Percentiles rank a stretch among this genome's conserved stretches.
Conservation (phyloP, 2,113 vertebrate species). For the Tetrao urogallus region DNA sequence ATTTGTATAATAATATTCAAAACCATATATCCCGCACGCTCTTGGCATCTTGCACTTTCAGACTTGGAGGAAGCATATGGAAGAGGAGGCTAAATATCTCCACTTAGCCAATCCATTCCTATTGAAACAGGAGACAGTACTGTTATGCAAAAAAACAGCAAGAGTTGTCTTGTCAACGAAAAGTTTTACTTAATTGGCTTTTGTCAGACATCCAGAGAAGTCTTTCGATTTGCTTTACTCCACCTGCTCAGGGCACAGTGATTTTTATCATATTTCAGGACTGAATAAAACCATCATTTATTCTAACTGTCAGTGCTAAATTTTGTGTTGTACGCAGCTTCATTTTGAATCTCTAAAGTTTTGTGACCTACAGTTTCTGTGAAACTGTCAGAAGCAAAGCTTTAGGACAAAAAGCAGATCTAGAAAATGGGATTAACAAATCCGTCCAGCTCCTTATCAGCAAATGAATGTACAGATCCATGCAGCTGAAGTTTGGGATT, state of each 20-base stretch:
- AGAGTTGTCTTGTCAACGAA: neutral
- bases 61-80: neutral
- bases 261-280: neutral
- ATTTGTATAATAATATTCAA: neutral
- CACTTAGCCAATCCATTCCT: neutral
- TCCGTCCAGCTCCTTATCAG: neutral
- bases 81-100: neutral
- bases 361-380: neutral
- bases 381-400: neutral
- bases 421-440: neutral
- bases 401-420: neutral
- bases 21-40: neutral
- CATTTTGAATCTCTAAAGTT: neutral
- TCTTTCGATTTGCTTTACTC: neutral
- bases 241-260: neutral
- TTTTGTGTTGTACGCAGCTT: neutral
- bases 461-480: neutral
- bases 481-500: neutral
- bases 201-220: neutral
- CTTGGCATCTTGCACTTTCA: neutral
- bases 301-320: neutral
- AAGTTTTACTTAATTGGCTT: neutral
- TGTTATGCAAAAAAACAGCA: neutral
- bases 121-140: neutral
- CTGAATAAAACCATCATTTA: neutral